A percentile compares a stretch with the other conserved stretches of the same genome.
phyloP scores from a whole-genome alignment of 2,888 invertebrate genomes.

The Hylaea fasciaria region DNA sequence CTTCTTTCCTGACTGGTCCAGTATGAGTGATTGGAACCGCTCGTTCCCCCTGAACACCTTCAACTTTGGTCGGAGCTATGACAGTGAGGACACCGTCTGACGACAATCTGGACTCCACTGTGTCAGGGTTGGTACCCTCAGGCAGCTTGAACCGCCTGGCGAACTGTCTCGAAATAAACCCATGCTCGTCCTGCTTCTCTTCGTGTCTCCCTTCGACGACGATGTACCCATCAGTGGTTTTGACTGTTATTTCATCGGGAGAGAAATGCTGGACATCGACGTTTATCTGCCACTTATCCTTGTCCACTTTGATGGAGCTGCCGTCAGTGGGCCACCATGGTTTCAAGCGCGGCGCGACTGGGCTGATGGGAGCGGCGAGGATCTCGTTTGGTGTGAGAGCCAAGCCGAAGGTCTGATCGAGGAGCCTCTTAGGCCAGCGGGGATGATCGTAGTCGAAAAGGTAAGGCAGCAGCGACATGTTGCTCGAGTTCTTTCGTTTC shows the following conservation, averaged over 20 bases:
- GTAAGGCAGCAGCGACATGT: constrained; percentile 70
- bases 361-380: constrained; percentile 57
- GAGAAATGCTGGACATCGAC: constrained; percentile 91
- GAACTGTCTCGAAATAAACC: constrained; percentile 90
- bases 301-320: constrained; percentile 80
- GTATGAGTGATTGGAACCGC: constrained; percentile 85
- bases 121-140: constrained; percentile 88
- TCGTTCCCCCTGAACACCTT: constrained; percentile 72
- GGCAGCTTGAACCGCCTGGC: constrained; percentile 88
- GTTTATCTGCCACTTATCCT: constrained; percentile 87
- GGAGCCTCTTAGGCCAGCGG: constrained; percentile 69
- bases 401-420: constrained; percentile 77
- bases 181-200: constrained; percentile 90
- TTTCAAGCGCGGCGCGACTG: constrained; percentile 56
- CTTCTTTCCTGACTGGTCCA: constrained; percentile 79
- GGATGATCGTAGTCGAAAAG: constrained; percentile 68
- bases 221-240: constrained; percentile 87
- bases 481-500: constrained; percentile 1
- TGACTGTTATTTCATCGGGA: constrained; percentile 91
- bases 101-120: constrained; percentile 89
- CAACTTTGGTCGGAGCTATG: constrained; percentile 82
- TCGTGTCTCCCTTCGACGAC: constrained; percentile 92
- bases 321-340: constrained; percentile 75
- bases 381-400: constrained; percentile 74
- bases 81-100: constrained; percentile 91